Base-by-base conservation (phyloP, 2,888 invertebrate species). In the Ditylenchus weischeri region DNA sequence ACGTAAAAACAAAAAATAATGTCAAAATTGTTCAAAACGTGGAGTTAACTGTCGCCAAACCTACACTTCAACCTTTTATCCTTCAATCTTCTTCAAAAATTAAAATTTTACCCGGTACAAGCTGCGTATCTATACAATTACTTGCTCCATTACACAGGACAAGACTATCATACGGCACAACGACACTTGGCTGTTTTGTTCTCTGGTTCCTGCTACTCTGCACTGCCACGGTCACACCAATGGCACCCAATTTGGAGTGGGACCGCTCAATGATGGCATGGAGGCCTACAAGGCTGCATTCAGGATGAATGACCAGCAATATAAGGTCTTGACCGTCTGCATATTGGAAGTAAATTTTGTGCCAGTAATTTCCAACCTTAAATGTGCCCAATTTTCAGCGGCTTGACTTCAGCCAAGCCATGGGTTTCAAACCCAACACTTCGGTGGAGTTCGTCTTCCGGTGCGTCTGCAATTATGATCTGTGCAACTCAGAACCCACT, bases 381-480 rank as follows among this genome's bases (percentile, higher is more conserved):
- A 4, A 29, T n/a, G n/a, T n/a, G n/a, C n/a, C 29, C 29, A 29
- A 29, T 54, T 62, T 76, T 21, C 69, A 76, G 76, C 68, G 70
- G 54, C 74, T 73, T 66, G 74, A 75, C 68, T 71, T 73, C 69
- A 69, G 74, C 58, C 70, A 66, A 49, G 71, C 66, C 70, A 66
- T 63, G 21, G 59, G 68, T 36, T 62, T 67, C 62, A 61, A 62
- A 36, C 69, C 70, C 23, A 64, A 66, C 57, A 29, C 62, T 29
- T 65, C 66, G 23, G 66, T 66, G 29, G 77, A 77, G 62, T 75
- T 72, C 69, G 51, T 75, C 59, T 73, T 78, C 70, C 75, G 79
- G 1, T 79, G 79, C 65, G 70, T 78, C 57, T 79, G 79, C 73
- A 77, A 77, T 62, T 72, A 74, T 61, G 77, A 78, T 69, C 64